A percentile compares a stretch with the other conserved stretches of the same genome.
phyloP scores from a whole-genome alignment of 2,797 vertebrate species.

The Hydrocynus forskahlii region DNA sequence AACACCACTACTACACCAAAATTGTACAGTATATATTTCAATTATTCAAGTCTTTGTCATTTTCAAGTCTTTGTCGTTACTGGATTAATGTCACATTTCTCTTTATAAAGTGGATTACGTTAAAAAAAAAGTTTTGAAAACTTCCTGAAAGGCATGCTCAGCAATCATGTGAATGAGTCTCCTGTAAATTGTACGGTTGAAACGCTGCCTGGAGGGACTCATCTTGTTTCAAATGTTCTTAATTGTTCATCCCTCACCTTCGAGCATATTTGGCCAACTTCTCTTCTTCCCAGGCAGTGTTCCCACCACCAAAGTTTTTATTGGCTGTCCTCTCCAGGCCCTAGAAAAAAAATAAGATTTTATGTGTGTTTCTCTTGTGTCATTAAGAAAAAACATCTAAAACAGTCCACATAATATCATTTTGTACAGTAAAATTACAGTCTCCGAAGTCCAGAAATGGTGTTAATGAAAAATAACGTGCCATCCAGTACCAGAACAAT shows the following conservation, averaged over 20 bases:
- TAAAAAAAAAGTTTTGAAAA: too few relatives aligned
- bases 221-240: neutral
- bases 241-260: conserved; percentile 77
- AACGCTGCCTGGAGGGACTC: neutral
- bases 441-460: too few relatives aligned
- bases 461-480: too few relatives aligned
- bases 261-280: conserved; percentile 93
- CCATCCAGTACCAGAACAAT: too few relatives aligned
- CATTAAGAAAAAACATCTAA: neutral
- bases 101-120: too few relatives aligned
- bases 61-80: too few relatives aligned
- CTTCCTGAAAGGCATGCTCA: neutral
- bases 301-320: conserved; percentile 96
- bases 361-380: neutral
- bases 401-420: neutral
- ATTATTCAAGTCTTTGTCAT: too few relatives aligned
- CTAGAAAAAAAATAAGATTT: conserved; percentile 68
- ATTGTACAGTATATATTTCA: too few relatives aligned
- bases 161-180: neutral
- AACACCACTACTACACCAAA: too few relatives aligned
- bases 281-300: conserved; percentile 97
- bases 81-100: too few relatives aligned
- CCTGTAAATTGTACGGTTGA: neutral
- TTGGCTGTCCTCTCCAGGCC: conserved; percentile 90
- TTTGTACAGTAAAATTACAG: too few relatives aligned